Evolutionary conservation across 2,113 vertebrate genomes (phyloP), one percentile per base, ranked within the genome.

Genomic region (Saguinus imperator): DNA sequence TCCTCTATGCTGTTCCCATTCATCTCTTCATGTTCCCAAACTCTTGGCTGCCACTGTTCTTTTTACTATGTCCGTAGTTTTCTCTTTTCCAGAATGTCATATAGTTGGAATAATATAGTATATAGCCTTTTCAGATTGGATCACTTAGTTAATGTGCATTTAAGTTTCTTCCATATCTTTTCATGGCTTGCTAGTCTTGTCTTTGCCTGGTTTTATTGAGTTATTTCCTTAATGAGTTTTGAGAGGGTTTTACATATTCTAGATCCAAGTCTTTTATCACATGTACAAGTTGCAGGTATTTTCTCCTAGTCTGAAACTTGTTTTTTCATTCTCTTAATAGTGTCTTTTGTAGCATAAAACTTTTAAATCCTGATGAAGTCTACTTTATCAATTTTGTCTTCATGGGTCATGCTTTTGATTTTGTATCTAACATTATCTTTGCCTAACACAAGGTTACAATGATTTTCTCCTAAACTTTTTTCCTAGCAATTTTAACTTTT

Each of bases 141-240:
- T 61, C 21, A 75, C 35, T 73, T 84, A 92, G 40, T 64, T 84
- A 48, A 52, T 73, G 23, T 45, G 35, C 79, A 45, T 35, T 23
- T 29, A 21, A 32, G 6, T 81, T 91, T 91, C 55, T 32, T 58
- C 13, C 1, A 2, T 61, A 6, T 50, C 32, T 83, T 75, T 76
- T 75, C 21, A 29, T 76, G 35, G 25, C 12, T 85, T 85, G 16
- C 48, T 37, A 84, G 25, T 35, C 57, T 70, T 9, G 77, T 23
- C 73, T 94, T 87, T 90, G 29, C 16, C 3, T 8, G 66, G 32
- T 87, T 94, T 40, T 35, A 25, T 76, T 52, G 37, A 37, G n/a
- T 89, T 48, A 23, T 52, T 87, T 89, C 68, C 75, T 82, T 86
- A 23, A 32, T 94, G 64, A 75, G 50, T 61, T 95, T 86, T 91